A percentile compares a stretch with the other conserved stretches of the same genome.
Conservation (phyloP, 2,113 vertebrate species). For the Misgurnus mizolepis region DNA sequence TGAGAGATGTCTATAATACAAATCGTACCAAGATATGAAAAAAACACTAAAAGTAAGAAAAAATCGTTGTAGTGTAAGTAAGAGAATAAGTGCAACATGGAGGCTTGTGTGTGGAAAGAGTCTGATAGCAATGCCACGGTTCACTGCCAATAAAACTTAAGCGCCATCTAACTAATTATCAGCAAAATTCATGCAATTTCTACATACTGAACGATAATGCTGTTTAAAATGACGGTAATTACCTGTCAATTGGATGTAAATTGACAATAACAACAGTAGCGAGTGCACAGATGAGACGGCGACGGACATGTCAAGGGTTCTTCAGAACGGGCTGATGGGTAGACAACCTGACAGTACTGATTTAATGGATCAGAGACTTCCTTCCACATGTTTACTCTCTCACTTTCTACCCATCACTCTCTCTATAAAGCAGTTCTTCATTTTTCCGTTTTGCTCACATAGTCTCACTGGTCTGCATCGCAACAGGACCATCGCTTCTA, state of each 20-base stretch:
- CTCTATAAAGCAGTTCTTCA: background rate
- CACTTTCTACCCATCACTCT: background rate
- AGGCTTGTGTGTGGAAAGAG: background rate
- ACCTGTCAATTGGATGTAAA: slow-evolving; percentile 65
- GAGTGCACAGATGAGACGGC: slow-evolving; percentile 30
- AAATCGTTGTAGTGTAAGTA: background rate
- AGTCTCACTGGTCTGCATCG: slow-evolving; percentile 34
- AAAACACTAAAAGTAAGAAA: slow-evolving; percentile 47
- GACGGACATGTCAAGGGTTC: slow-evolving; percentile 43
- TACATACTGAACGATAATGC: slow-evolving; percentile 64
- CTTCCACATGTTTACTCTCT: slow-evolving; percentile 12
- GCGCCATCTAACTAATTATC: slow-evolving; percentile 67
- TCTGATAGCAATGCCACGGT: slow-evolving; percentile 11
- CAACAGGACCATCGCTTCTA: slow-evolving; percentile 48
- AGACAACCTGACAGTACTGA: slow-evolving; percentile 33
- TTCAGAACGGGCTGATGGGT: slow-evolving; percentile 45
- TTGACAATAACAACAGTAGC: slow-evolving; percentile 60
- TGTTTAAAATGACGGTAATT: slow-evolving; percentile 67
- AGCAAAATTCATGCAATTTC: slow-evolving; percentile 63
- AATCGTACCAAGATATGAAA: slow-evolving; percentile 42
- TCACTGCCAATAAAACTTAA: slow-evolving; percentile 51
- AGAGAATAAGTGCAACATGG: background rate
- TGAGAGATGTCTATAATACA: slow-evolving; percentile 44
- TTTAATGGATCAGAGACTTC: slow-evolving; percentile 41
- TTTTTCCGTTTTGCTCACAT: slow-evolving; percentile 27